phyloP scores from a whole-genome alignment of 2,888 invertebrate species.

The Zhengitettix transpicula region DNA sequence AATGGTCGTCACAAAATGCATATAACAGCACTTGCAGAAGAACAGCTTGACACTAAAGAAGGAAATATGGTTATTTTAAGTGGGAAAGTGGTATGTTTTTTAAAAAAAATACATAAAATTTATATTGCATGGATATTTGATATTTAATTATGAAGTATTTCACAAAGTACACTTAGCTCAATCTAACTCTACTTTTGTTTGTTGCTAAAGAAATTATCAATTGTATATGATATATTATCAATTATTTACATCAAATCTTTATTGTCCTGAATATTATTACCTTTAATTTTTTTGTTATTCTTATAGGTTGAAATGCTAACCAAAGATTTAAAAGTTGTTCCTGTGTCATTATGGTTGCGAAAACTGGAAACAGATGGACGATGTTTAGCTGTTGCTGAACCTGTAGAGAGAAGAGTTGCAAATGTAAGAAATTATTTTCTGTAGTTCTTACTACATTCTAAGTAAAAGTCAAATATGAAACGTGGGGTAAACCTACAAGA shows the following conservation, averaged over 20 bases:
- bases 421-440: constrained; percentile 24
- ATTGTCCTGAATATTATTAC: too few species aligned
- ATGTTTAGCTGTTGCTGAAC: constrained; percentile 47
- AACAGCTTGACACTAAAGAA: constrained; percentile 16
- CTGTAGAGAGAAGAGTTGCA: constrained; percentile 42
- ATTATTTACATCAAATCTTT: too few species aligned
- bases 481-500: not conserved
- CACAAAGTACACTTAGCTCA: too few species aligned
- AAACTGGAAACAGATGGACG: constrained; percentile 38
- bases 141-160: too few species aligned
- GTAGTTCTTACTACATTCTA: not conserved
- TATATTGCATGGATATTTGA: too few species aligned
- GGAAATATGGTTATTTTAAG: constrained; percentile 42
- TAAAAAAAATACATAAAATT: too few species aligned
- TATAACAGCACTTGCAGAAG: constrained; percentile 9
- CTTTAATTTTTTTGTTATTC: too few species aligned
- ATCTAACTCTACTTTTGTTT: too few species aligned
- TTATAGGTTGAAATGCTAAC: constrained; percentile 36
- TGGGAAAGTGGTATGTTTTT: constrained; percentile 36
- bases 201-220: too few species aligned
- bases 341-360: constrained; percentile 48
- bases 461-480: not conserved
- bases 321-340: constrained; percentile 35
- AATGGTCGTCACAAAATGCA: constrained; percentile 29
- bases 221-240: too few species aligned